Base-by-base conservation (phyloP, 2,797 vertebrate genomes). In the Moxostoma hubbsi region DNA sequence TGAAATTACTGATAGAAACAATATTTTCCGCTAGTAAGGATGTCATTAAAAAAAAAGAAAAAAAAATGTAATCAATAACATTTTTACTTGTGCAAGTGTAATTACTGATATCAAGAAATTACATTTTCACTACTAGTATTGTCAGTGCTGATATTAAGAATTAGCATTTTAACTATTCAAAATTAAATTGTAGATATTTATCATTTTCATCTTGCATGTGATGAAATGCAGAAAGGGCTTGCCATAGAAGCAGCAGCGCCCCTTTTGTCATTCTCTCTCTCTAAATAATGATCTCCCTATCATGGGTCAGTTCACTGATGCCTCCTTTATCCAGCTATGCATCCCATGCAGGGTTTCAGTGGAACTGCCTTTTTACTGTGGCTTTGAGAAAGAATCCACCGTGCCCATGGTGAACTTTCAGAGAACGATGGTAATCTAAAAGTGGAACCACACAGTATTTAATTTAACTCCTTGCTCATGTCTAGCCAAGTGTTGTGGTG, bases 251-350 rank as follows among this genome's bases (percentile, higher is more conserved):
- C 36, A 50, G 67, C 58, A 15, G 58, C 6, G 24, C 58, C 75
- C 57, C 36, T 50, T 75, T 81, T 61, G 53, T 79, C 65, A 72
- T 64, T 59, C 64, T 53, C 67, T 36, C 36, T 67, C 77, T 81
- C 53, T 76, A 79, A 70, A 79, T 83, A 81, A 83, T 79, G 76
- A 81, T 77, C 72, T 79, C 63, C 24, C 73, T 79, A 68, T 79
- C 69, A 79, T 61, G 73, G 58, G 77, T 83, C 79, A 80, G 77
- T 85, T 66, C 78, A 80, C 82, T 77, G 79, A 83, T 79, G 63
- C 70, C 62, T 58, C 69, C 79, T 66, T 83, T 79, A 79, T 79
- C 50, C 53, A 13, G 46, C 73, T 67, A 54, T 55, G 66, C 77
- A 62, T 79, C 54, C 79, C 65, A 63, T n/a, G 72, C 54, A 72